A percentile compares a stretch with the other conserved stretches of the same genome.
Conservation (phyloP, 2,797 vertebrate genomes). For the Poecilia velifera region DNA sequence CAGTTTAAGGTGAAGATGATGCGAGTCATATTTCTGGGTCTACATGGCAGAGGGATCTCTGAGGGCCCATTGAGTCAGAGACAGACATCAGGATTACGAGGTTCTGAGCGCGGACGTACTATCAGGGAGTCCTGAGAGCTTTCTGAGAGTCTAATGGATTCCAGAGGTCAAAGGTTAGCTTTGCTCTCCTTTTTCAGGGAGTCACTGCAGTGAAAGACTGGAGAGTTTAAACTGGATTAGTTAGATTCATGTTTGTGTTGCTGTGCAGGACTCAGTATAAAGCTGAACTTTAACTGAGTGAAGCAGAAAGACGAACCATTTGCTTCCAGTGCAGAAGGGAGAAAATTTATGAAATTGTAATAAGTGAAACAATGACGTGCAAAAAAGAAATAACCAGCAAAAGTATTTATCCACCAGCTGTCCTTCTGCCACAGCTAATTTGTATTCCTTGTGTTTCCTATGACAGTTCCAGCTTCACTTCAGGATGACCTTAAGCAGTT, state of each 20-base stretch:
- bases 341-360: neutral
- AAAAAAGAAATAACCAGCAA: neutral
- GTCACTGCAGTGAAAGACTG: slow-evolving; percentile 5
- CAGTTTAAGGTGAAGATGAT: slow-evolving; percentile 19
- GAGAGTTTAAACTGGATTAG: slow-evolving; percentile 11
- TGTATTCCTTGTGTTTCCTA: slow-evolving; percentile 19
- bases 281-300: neutral
- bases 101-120: slow-evolving; percentile 25
- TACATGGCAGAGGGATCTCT: slow-evolving; percentile 26
- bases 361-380: neutral
- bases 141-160: slow-evolving; percentile 46
- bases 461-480: slow-evolving; percentile 12
- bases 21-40: slow-evolving; percentile 34
- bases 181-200: slow-evolving; percentile 27
- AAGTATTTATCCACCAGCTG: neutral
- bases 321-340: neutral
- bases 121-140: slow-evolving; percentile 36
- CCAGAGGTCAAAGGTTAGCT: slow-evolving; percentile 32
- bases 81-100: slow-evolving; percentile 29
- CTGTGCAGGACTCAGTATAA: neutral
- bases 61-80: slow-evolving; percentile 27
- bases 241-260: neutral
- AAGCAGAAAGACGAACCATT: neutral
- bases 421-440: slow-evolving; percentile 20
- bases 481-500: slow-evolving; percentile 18